phyloP scores from a whole-genome alignment of 2,888 invertebrate species.

The Macrophya alboannulata region DNA sequence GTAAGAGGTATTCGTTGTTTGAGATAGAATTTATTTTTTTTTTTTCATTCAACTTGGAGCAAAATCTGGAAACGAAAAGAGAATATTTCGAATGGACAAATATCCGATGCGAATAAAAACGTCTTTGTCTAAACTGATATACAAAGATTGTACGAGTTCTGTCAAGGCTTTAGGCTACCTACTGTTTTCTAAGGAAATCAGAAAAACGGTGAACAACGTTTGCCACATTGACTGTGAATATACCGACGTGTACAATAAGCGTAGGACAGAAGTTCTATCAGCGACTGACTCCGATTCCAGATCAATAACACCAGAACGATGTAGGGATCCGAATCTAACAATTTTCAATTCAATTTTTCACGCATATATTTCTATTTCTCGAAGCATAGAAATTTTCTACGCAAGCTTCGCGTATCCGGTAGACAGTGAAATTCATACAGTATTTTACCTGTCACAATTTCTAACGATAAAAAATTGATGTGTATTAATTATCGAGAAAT shows the following conservation, averaged over 20 bases:
- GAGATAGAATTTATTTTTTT: not conserved
- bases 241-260: not conserved
- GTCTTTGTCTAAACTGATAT: not conserved
- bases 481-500: constrained; percentile 3
- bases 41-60: not conserved
- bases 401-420: not conserved
- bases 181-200: not conserved
- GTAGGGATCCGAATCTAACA: too few relatives aligned
- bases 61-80: not conserved
- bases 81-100: not conserved
- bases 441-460: not conserved
- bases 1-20: not conserved
- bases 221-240: constrained; percentile 22
- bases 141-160: constrained; percentile 1
- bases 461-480: not conserved
- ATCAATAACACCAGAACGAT: not conserved
- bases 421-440: not conserved
- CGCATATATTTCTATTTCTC: not conserved
- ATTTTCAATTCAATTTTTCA: not conserved
- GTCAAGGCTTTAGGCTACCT: not conserved
- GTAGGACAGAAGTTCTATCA: not conserved
- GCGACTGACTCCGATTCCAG: not conserved
- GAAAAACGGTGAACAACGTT: not conserved
- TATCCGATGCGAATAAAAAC: not conserved
- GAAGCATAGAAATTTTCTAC: not conserved